Evolutionary conservation across 1,140 invertebrate species (phyloP).

Genomic region (Apis florea): DNA sequence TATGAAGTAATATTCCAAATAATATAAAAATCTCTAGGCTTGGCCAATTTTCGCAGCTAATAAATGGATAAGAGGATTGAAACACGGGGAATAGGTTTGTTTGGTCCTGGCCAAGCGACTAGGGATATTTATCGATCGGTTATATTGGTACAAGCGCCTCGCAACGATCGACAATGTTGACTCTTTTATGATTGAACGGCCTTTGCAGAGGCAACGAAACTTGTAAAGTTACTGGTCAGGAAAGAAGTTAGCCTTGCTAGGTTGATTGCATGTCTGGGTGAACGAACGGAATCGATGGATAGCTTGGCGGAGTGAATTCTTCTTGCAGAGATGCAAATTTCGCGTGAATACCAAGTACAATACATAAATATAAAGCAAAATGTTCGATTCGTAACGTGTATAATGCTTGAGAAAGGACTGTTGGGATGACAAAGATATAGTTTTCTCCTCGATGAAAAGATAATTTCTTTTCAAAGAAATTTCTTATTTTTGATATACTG

Average conservation of each 20-base stretch:
- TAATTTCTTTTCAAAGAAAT: too few relatives aligned
- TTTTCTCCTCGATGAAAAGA: too few relatives aligned
- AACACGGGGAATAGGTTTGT: constrained; percentile 13
- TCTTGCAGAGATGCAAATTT: neutral
- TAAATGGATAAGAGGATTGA: constrained; percentile 5
- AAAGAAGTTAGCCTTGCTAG: constrained; percentile 36
- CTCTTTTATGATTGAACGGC: constrained; percentile 21
- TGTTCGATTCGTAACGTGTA: neutral
- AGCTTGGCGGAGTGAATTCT: neutral
- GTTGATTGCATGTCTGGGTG: constrained; percentile 8
- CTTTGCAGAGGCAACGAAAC: constrained; percentile 10
- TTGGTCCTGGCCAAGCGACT: neutral
- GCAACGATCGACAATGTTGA: neutral
- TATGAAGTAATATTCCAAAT: too few relatives aligned
- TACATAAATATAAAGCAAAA: neutral
- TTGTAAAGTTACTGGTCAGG: neutral
- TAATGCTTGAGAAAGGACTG: neutral
- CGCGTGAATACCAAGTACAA: too few relatives aligned
- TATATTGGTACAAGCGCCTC: constrained; percentile 8
- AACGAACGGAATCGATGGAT: constrained; percentile 9
- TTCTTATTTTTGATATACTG: too few relatives aligned
- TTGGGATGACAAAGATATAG: neutral
- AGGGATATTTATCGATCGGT: constrained; percentile 19
- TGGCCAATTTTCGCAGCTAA: constrained; percentile 32
- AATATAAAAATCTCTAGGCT: too few relatives aligned